A percentile compares a stretch with the other conserved stretches of the same genome.
phyloP scores from a whole-genome alignment of 2,888 invertebrate genomes.

The Euzophera pinguis region DNA sequence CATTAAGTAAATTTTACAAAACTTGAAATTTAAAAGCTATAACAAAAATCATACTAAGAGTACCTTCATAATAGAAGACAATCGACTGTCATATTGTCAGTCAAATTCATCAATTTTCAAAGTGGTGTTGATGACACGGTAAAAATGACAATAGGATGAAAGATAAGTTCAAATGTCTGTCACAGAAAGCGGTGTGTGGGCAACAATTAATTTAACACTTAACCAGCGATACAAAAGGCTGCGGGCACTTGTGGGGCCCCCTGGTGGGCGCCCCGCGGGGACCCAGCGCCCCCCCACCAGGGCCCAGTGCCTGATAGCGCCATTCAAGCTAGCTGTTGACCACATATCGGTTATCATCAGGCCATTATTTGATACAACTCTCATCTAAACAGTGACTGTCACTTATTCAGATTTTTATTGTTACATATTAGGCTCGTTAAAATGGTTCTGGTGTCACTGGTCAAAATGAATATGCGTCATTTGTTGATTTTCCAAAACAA shows the following conservation, averaged over 20 bases:
- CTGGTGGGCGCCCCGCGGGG: constrained; percentile 36
- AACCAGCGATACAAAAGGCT: constrained; percentile 42
- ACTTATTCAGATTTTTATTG: constrained; percentile 24
- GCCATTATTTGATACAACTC: constrained; percentile 38
- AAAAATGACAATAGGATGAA: constrained; percentile 11
- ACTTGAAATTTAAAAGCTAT: no score
- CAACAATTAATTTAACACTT: constrained; percentile 67
- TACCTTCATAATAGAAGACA: neutral
- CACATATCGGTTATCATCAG: constrained; percentile 47
- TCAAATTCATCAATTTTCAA: constrained; percentile 6
- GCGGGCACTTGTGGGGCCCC: constrained; percentile 30
- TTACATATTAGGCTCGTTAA: neutral
- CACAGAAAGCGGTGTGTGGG: constrained; percentile 37
- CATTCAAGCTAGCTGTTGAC: constrained; percentile 41
- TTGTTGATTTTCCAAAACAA: neutral
- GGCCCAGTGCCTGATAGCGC: constrained; percentile 50
- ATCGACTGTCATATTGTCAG: constrained; percentile 4
- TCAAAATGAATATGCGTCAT: neutral
- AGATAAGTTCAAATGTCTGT: constrained; percentile 21
- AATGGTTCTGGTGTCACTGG: neutral
- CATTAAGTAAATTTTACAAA: no score
- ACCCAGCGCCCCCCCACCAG: constrained; percentile 40
- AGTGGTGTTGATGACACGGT: constrained; percentile 9
- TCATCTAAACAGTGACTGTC: constrained; percentile 41
- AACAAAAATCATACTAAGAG: no score